Percentiles rank a stretch among this genome's conserved stretches.
These are phyloP conservation scores for Cynopterus brachyotis DNA, from an alignment of 2,113 vertebrate species.

Conservation along the genomic window DNA sequence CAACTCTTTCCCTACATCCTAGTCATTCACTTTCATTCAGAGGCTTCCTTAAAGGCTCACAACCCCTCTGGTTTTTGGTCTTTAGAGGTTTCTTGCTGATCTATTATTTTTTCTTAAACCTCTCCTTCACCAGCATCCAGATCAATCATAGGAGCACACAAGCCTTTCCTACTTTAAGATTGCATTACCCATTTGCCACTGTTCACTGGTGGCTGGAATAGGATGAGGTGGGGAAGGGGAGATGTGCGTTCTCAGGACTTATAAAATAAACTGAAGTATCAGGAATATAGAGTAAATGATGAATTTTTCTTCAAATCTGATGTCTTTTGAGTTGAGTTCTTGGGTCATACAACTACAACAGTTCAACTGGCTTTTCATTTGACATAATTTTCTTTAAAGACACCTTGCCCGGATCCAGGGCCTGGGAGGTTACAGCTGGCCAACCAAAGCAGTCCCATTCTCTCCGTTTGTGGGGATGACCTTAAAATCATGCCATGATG, in stretches of 20 bases:
- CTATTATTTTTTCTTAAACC: background rate
- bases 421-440: background rate
- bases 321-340: background rate
- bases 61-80: background rate
- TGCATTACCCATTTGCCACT: background rate
- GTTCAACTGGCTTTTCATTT: background rate
- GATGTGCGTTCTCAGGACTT: background rate
- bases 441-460: background rate
- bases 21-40: background rate
- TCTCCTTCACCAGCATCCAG: background rate
- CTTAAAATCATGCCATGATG: background rate
- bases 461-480: background rate
- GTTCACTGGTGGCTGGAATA: background rate
- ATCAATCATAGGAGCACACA: background rate
- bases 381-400: background rate
- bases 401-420: background rate
- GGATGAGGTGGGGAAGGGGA: background rate
- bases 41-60: background rate
- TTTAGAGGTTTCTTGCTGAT: background rate
- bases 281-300: background rate
- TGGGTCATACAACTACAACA: background rate
- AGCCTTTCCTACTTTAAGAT: background rate
- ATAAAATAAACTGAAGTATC: background rate
- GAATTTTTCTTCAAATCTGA: background rate
- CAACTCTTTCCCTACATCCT: background rate